Evolutionary conservation across 2,888 invertebrate genomes (phyloP).

Genomic region (Brenthis hecate): DNA sequence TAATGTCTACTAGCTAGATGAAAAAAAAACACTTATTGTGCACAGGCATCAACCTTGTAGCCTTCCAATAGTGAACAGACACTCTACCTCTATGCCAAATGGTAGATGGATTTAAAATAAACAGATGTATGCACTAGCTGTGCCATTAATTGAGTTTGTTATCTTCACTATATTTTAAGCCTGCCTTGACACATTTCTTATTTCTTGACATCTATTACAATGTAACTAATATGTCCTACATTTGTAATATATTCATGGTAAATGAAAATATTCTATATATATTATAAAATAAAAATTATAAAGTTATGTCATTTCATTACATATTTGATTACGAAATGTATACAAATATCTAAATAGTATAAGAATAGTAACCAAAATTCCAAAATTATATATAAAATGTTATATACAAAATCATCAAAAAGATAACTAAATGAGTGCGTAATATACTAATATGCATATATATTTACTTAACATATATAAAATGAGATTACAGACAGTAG

Average conservation of each 20-base stretch:
- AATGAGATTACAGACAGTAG: conserved; percentile 5
- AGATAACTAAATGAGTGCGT: not conserved
- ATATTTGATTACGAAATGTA: no score
- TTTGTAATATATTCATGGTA: no score
- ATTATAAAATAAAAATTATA: no score
- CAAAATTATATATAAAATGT: no score
- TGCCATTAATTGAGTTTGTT: not conserved
- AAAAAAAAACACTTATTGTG: not conserved
- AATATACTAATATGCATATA: not conserved
- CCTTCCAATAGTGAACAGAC: not conserved
- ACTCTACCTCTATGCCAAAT: not conserved
- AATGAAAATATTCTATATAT: no score
- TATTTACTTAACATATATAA: not conserved
- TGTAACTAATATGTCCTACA: no score
- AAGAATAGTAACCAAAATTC: no score
- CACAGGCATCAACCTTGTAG: not conserved
- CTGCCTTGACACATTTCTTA: conserved; percentile 6
- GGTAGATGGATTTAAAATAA: conserved; percentile 4
- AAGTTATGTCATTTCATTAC: no score
- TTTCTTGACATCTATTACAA: not conserved
- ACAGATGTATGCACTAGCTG: not conserved
- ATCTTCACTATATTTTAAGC: not conserved
- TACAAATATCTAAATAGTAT: no score
- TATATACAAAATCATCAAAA: not conserved
- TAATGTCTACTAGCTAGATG: not conserved